Conservation (phyloP, 2,888 invertebrate species). For the Tipula lateralis region DNA sequence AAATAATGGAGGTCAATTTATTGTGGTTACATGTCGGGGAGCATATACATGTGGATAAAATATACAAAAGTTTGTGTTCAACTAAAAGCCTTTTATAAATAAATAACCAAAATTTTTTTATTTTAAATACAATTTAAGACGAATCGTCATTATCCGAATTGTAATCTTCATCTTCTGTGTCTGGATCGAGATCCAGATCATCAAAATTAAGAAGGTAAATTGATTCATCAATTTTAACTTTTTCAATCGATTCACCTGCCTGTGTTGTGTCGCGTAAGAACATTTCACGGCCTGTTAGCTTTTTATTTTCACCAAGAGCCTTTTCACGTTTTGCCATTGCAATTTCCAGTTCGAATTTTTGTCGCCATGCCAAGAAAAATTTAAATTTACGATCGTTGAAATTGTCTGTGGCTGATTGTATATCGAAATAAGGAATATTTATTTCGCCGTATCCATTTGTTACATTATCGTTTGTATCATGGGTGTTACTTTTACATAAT, state of each 20-base stretch:
- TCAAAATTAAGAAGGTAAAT: conserved; percentile 87
- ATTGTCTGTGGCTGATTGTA: conserved; percentile 33
- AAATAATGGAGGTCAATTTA: neutral
- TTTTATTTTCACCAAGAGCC: conserved; percentile 67
- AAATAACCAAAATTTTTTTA: too few species aligned
- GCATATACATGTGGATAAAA: neutral
- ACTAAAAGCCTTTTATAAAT: too few species aligned
- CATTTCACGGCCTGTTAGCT: conserved; percentile 87
- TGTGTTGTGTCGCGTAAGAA: conserved; percentile 89
- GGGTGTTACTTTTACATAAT: neutral
- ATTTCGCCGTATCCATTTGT: neutral
- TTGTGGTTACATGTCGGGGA: neutral
- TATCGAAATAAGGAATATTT: neutral
- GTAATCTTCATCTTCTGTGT: conserved; percentile 60
- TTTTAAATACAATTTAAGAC: neutral
- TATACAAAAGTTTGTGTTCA: neutral
- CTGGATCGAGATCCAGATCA: conserved; percentile 68
- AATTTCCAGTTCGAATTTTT: conserved; percentile 85
- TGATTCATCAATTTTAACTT: conserved; percentile 87
- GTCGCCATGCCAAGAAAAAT: conserved; percentile 91
- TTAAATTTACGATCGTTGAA: conserved; percentile 52
- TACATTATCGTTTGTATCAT: neutral
- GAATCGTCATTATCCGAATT: conserved; percentile 51
- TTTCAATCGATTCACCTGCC: conserved; percentile 55
- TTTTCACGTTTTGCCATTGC: conserved; percentile 69